Base-by-base conservation (phyloP, 2,113 vertebrate genomes). In the Potamarius usumacintae region DNA sequence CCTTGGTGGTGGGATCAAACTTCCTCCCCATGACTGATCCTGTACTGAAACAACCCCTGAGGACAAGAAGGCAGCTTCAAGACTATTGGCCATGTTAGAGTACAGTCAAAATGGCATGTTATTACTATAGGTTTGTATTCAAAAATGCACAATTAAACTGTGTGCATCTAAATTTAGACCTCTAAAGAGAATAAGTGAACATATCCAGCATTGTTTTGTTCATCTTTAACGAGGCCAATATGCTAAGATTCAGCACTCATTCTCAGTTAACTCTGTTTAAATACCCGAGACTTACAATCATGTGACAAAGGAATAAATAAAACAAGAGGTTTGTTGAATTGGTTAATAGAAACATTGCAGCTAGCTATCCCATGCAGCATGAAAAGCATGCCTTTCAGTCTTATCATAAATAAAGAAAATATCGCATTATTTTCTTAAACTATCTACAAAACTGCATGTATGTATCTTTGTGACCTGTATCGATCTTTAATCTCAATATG, bases 11-110 rank as follows among this genome's bases (percentile, higher is more conserved):
- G 85, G 97, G 96, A 91, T 99, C 97, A 89, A 99, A 93, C 86
- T 96, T 98, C 27, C 98, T 95, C 91, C 98, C 97, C 98, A 99
- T 99, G 87, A 86, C 88, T 91, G 79, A 58, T 12, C 67, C 80
- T 92, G 91, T 18, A 91, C 88, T 93, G 74, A 48, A 88, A 91
- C 69, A 30, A 5, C 48, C 30, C 62, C 55, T 82, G 27, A 14
- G 53, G 63, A 89, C 20, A 50, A 71, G n/a, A 84, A 69, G 14
- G n/a, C 25, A 69, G n/a, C 5, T 11, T 67, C n/a, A 69, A 27
- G 8, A 30, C 20, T 22, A 83, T 1, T 69, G 63, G 11, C 0
- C 53, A 22, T 42, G 10, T 5, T 50, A 25, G 4, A 18, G 27
- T 34, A 0, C 5, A 27, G 25, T 27, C 52, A 79, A 4, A 27